phyloP scores from a whole-genome alignment of 2,797 vertebrate genomes.

The Acanthornis magna region DNA sequence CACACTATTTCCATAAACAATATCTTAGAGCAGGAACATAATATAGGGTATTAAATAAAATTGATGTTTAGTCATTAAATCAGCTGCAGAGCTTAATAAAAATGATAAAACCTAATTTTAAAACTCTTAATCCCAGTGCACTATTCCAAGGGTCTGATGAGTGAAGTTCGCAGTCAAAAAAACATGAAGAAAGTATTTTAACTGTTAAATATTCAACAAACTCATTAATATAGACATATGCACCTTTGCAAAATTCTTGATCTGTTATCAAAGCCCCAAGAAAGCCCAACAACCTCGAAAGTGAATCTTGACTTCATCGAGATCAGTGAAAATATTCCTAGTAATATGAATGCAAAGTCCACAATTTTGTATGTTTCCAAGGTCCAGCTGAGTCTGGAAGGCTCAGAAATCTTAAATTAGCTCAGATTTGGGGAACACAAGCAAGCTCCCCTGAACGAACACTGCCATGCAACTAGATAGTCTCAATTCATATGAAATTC shows the following conservation, averaged over 20 bases:
- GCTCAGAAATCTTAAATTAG: background rate
- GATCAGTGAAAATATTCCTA: background rate
- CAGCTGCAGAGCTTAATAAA: background rate
- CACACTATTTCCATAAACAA: background rate
- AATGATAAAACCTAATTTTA: background rate
- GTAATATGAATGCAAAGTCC: background rate
- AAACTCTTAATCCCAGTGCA: background rate
- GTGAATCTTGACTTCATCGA: background rate
- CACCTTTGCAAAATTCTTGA: background rate
- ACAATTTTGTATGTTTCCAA: background rate
- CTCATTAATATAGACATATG: background rate
- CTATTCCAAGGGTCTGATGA: background rate
- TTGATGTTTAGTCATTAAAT: background rate
- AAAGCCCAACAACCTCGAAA: background rate
- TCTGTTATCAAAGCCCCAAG: background rate
- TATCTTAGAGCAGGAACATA: background rate
- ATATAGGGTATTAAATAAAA: background rate
- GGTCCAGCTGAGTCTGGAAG: background rate
- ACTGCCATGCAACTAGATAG: background rate
- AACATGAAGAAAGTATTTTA: background rate
- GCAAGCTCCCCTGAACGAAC: background rate
- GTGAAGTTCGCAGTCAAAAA: background rate
- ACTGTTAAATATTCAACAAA: background rate
- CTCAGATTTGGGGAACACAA: background rate
- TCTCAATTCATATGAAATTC: background rate